Evolutionary conservation across 1,140 invertebrate species (phyloP).

Genomic region (Lordiphosa collinella): DNA sequence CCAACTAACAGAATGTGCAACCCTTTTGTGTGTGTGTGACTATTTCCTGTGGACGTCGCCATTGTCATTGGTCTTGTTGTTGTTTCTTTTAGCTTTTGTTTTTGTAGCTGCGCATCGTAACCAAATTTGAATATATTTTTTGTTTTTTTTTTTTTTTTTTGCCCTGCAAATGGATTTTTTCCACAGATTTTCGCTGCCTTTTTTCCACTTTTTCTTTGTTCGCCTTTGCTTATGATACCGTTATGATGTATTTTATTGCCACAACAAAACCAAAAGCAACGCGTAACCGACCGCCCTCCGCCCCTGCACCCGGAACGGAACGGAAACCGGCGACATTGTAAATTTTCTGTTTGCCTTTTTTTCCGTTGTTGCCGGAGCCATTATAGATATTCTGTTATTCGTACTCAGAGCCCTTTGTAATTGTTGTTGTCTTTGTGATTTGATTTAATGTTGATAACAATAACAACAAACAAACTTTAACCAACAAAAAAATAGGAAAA

Average conservation of each 20-base stretch:
- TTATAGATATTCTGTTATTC: conserved; percentile 57
- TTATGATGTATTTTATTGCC: conserved; percentile 78
- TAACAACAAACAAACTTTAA: conserved; percentile 66
- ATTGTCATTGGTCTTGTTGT: conserved; percentile 54
- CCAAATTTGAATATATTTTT: conserved; percentile 73
- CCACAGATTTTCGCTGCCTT: conserved; percentile 71
- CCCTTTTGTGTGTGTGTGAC: conserved; percentile 62
- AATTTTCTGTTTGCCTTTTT: conserved; percentile 62
- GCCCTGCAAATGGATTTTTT: conserved; percentile 72
- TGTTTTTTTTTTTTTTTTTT: conserved; percentile 35
- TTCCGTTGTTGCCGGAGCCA: conserved; percentile 21
- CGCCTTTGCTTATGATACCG: conserved; percentile 70
- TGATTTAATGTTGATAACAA: conserved; percentile 78
- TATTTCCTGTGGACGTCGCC: conserved; percentile 73
- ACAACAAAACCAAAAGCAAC: conserved; percentile 69
- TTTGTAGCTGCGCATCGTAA: conserved; percentile 74
- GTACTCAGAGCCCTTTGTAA: conserved; percentile 62
- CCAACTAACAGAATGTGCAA: conserved; percentile 69
- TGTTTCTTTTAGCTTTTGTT: conserved; percentile 67
- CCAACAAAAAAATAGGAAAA: conserved; percentile 5
- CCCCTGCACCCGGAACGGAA: conserved; percentile 9
- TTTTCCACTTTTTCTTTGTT: conserved; percentile 30
- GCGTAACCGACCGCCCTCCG: conserved; percentile 18
- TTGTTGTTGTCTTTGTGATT: conserved; percentile 75
- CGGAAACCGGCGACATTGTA: conserved; percentile 77